Conservation (phyloP, 2,797 vertebrate species). For the Pangasius mekongensis region DNA sequence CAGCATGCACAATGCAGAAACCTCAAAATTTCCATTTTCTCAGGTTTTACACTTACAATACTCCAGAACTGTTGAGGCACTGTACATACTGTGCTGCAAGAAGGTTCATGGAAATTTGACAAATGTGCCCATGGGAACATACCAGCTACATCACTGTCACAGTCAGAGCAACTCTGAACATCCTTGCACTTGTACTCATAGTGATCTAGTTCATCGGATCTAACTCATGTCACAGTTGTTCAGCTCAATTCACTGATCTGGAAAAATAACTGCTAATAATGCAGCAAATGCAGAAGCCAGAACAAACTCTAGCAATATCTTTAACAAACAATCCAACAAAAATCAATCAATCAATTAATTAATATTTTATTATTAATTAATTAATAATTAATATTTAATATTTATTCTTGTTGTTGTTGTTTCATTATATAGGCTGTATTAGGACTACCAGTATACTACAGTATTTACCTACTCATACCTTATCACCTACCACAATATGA, state of each 20-base stretch:
- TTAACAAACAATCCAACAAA: not conserved
- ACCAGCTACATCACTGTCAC: not conserved
- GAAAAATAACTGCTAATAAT: not conserved
- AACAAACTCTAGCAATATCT: not conserved
- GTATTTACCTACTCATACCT: not conserved
- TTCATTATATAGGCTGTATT: not conserved
- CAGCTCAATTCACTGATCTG: not conserved
- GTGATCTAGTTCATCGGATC: not conserved
- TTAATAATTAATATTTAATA: too few relatives aligned
- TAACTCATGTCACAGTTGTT: not conserved
- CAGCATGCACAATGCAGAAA: not conserved
- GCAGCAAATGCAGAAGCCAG: not conserved
- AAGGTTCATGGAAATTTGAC: not conserved
- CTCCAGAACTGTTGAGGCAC: not conserved
- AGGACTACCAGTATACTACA: not conserved
- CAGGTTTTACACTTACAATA: not conserved
- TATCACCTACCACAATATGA: not conserved
- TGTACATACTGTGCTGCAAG: not conserved
- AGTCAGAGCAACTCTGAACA: too few relatives aligned
- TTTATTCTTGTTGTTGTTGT: not conserved
- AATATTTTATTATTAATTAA: not conserved
- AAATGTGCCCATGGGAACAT: too few relatives aligned
- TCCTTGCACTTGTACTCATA: not conserved
- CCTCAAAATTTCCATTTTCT: not conserved
- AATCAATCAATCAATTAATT: too few relatives aligned